Evolutionary conservation across 2,113 vertebrate species (phyloP).

Genomic region (Heterocephalus glaber): DNA sequence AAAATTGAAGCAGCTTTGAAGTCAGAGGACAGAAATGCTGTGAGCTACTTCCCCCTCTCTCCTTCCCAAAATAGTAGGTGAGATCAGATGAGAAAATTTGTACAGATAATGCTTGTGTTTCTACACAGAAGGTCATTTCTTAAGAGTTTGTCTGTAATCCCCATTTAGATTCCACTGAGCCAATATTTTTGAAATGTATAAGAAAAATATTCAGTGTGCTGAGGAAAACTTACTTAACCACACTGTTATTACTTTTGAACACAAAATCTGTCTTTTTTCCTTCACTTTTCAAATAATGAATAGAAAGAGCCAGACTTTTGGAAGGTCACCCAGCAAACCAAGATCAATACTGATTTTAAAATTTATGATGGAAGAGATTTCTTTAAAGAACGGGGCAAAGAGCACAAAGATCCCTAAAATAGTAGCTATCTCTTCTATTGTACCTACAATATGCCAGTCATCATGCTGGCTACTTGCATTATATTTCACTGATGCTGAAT

Average conservation of each 20-base stretch:
- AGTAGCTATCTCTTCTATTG: background rate
- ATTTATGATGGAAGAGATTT: background rate
- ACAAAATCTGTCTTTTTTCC: constrained; percentile 34
- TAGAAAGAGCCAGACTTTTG: constrained; percentile 12
- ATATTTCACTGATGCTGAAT: background rate
- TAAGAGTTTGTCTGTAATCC: constrained; percentile 52
- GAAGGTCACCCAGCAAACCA: constrained; percentile 14
- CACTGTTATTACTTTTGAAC: constrained; percentile 39
- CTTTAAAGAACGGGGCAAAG: background rate
- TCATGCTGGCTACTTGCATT: background rate
- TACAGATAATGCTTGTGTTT: constrained; percentile 62
- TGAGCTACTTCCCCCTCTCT: constrained; percentile 16
- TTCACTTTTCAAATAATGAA: constrained; percentile 48
- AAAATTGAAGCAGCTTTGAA: constrained; percentile 71
- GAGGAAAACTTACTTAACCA: constrained; percentile 52
- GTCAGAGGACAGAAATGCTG: constrained; percentile 32
- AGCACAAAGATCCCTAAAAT: background rate
- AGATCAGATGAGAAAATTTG: constrained; percentile 70
- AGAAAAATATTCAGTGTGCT: background rate
- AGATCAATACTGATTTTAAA: constrained; percentile 24
- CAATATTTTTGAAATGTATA: constrained; percentile 46
- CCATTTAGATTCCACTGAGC: background rate
- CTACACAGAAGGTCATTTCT: constrained; percentile 59
- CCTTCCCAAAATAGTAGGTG: constrained; percentile 69
- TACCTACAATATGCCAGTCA: background rate